A percentile compares a stretch with the other conserved stretches of the same genome.
Conservation (phyloP, 2,113 vertebrate species). For the Equus quagga region DNA sequence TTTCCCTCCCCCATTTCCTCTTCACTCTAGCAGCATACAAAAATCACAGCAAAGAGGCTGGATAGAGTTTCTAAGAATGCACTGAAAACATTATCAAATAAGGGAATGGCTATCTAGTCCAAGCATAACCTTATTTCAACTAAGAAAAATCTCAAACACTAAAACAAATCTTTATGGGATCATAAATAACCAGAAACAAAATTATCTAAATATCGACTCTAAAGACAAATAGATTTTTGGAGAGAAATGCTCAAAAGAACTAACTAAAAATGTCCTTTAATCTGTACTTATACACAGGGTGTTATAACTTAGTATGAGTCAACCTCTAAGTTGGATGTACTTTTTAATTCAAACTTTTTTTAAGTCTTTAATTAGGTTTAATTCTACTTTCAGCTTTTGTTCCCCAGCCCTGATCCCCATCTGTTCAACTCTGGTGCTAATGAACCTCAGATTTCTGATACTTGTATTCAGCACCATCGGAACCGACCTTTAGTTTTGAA, state of each 20-base stretch:
- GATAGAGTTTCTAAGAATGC: slow-evolving; percentile 55
- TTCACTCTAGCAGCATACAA: slow-evolving; percentile 55
- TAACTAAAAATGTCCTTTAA: slow-evolving; percentile 47
- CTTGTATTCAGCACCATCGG: not conserved
- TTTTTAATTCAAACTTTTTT: slow-evolving; percentile 68
- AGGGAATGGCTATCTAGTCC: not conserved
- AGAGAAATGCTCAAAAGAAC: slow-evolving; percentile 48
- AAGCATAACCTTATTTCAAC: slow-evolving; percentile 42
- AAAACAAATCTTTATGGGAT: not conserved
- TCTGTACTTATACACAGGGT: not conserved
- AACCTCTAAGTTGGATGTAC: slow-evolving; percentile 43
- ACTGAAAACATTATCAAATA: not conserved
- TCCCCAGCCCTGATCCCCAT: not conserved
- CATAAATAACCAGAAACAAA: slow-evolving; percentile 47
- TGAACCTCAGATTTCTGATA: slow-evolving; percentile 23
- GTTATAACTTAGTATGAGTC: slow-evolving; percentile 64
- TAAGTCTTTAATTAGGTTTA: slow-evolving; percentile 69
- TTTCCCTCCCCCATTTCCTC: slow-evolving; percentile 65
- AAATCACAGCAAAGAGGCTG: slow-evolving; percentile 33
- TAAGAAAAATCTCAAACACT: not conserved
- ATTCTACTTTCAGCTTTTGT: slow-evolving; percentile 57
- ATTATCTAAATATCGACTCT: slow-evolving; percentile 52
- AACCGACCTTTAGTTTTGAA: not conserved
- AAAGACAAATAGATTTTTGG: slow-evolving; percentile 7
- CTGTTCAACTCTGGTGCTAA: not conserved